phyloP scores from a whole-genome alignment of 2,113 vertebrate species.

The Garra rufa region DNA sequence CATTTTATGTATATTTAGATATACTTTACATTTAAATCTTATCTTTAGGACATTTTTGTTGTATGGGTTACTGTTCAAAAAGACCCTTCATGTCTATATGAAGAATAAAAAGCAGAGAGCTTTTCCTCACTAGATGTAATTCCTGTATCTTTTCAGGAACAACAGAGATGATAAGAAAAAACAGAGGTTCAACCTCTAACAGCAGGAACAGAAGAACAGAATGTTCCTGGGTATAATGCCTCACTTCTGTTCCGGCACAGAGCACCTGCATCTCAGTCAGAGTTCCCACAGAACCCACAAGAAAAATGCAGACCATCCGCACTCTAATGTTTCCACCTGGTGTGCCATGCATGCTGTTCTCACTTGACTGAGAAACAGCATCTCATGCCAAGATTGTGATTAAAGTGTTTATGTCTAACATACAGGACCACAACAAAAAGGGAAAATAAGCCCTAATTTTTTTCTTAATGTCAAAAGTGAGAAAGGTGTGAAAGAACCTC shows the following conservation, averaged over 20 bases:
- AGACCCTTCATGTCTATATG: too few species aligned
- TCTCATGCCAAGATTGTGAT: background rate
- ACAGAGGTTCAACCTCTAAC: background rate
- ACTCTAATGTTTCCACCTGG: background rate
- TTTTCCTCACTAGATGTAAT: background rate
- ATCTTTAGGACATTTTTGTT: too few species aligned
- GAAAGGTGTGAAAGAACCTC: background rate
- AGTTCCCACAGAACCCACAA: slow-evolving; percentile 7
- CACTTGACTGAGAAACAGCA: background rate
- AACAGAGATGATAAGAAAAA: background rate
- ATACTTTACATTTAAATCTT: too few species aligned
- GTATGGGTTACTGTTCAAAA: too few species aligned
- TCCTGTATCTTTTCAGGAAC: background rate
- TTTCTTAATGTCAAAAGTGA: background rate
- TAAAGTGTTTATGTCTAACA: background rate
- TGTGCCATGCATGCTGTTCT: slow-evolving; percentile 25
- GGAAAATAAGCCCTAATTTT: background rate
- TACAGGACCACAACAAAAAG: background rate
- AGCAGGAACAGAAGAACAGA: slow-evolving; percentile 18
- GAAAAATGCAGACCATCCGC: background rate
- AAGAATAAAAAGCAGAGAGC: background rate
- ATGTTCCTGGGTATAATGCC: slow-evolving; percentile 2
- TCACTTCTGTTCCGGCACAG: background rate
- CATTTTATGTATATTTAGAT: too few species aligned
- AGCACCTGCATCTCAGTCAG: slow-evolving; percentile 33